Evolutionary conservation across 2,113 vertebrate genomes (phyloP).

Genomic region (Labrus mixtus): DNA sequence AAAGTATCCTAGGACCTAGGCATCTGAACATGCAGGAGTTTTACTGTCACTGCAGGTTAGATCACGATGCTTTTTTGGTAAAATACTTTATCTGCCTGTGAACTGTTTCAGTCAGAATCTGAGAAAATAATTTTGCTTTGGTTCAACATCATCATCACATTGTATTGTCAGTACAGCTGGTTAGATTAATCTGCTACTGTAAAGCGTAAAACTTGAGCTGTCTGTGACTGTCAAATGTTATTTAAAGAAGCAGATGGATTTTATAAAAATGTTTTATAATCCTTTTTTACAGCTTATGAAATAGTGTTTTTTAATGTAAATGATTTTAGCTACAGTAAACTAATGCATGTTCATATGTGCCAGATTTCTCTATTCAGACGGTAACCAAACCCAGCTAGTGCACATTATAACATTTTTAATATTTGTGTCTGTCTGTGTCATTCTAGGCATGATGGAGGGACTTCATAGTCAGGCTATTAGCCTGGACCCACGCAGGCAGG

Average conservation of each 20-base stretch:
- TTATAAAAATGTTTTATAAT: not conserved
- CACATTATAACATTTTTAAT: conserved; percentile 1
- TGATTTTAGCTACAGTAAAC: too few species aligned
- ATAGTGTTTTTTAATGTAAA: too few species aligned
- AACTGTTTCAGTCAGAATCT: not conserved
- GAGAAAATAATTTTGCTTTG: not conserved
- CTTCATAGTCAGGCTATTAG: conserved; percentile 87
- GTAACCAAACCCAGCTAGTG: not conserved
- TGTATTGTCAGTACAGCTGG: too few species aligned
- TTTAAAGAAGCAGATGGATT: not conserved
- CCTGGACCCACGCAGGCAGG: conserved; percentile 94
- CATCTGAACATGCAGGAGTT: not conserved
- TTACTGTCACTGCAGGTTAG: not conserved
- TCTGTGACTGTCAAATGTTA: not conserved
- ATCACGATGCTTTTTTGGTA: not conserved
- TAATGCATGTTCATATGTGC: not conserved
- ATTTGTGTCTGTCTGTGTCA: conserved; percentile 57
- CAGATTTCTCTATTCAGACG: not conserved
- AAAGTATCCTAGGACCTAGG: not conserved
- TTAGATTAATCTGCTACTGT: not conserved
- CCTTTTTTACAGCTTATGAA: not conserved
- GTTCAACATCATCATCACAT: too few species aligned
- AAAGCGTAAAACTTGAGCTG: not conserved
- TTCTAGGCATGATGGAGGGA: conserved; percentile 96
- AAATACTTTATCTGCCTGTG: not conserved